Evolutionary conservation across 2,113 vertebrate species (phyloP).

Genomic region (Hyperopisus bebe): DNA sequence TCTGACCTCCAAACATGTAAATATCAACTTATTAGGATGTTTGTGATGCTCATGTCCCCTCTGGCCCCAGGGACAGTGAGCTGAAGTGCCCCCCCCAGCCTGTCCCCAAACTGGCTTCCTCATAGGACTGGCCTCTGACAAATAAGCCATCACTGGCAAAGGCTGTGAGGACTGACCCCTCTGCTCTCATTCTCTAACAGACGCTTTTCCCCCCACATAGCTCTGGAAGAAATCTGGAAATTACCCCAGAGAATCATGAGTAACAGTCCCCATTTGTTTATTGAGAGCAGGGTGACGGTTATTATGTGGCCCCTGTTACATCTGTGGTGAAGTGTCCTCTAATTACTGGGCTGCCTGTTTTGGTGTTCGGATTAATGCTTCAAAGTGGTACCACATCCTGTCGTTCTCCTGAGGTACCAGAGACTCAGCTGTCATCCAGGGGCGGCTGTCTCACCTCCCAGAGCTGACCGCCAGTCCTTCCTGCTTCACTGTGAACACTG

Average conservation of each 20-base stretch:
- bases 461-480: background rate
- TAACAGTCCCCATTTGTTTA: no score
- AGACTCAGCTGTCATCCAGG: background rate
- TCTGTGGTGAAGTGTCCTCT: background rate
- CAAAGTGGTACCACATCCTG: background rate
- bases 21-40: background rate
- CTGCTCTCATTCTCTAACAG: constrained; percentile 12
- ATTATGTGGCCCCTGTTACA: constrained; percentile 2
- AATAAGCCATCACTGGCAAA: background rate
- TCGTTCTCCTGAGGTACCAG: background rate
- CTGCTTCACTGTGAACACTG: background rate
- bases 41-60: background rate
- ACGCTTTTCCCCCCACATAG: constrained; percentile 28
- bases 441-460: background rate
- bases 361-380: background rate
- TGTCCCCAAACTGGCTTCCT: background rate
- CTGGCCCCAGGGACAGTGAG: background rate
- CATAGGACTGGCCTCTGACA: background rate
- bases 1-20: background rate
- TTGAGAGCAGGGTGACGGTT: background rate
- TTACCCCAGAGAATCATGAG: background rate
- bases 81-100: no score
- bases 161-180: background rate
- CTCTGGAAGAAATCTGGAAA: constrained; percentile 28
- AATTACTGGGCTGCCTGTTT: constrained; percentile 7